Conservation (phyloP, 2,797 vertebrate species). For the Falco biarmicus region DNA sequence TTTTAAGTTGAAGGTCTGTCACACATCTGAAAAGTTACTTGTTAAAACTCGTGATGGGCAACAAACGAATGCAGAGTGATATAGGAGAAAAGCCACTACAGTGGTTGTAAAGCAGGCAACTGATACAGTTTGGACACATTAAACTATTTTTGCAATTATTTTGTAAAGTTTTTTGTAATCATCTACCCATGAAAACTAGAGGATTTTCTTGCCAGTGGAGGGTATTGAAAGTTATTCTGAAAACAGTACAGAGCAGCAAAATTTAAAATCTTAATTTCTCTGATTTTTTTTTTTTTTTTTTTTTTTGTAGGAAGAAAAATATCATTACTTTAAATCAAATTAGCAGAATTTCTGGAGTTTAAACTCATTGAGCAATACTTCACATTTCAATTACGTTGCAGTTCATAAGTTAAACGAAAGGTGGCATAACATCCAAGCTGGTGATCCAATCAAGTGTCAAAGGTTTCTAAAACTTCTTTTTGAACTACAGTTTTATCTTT, state of each 20-base stretch:
- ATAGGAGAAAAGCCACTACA: background rate
- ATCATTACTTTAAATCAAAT: background rate
- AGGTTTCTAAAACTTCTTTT: background rate
- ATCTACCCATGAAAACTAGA: background rate
- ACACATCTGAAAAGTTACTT: background rate
- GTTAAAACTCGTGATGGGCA: background rate
- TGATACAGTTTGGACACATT: background rate
- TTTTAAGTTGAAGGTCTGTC: background rate
- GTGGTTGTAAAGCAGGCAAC: background rate
- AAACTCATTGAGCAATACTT: background rate
- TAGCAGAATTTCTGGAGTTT: background rate
- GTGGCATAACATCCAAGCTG: conserved; percentile 57
- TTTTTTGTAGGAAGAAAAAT: background rate
- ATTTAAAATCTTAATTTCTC: background rate
- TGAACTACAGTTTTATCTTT: background rate
- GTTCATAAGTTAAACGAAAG: conserved; percentile 61
- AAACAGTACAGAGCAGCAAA: background rate
- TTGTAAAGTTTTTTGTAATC: background rate
- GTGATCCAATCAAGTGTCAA: background rate
- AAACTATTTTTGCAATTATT: background rate
- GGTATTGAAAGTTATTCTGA: background rate
- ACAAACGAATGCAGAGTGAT: background rate
- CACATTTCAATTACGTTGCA: conserved; percentile 56
- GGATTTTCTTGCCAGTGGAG: background rate
- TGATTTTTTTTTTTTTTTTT: background rate